phyloP scores from a whole-genome alignment of 1,140 invertebrate species.

The Lepidurus couesii region DNA sequence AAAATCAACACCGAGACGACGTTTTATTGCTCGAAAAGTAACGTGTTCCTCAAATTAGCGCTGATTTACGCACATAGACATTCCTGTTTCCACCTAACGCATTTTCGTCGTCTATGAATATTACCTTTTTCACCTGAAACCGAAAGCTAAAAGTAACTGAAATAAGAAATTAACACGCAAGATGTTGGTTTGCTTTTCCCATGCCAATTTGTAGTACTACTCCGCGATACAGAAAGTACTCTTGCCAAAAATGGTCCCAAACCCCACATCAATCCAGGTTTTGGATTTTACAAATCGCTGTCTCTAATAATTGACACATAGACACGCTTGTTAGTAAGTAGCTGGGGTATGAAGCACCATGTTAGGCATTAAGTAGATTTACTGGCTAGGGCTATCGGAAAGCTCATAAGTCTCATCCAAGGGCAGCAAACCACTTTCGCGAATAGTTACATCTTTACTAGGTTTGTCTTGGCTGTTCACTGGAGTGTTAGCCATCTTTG shows the following conservation, averaged over 20 bases:
- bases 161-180: too few species aligned
- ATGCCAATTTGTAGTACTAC: too few species aligned
- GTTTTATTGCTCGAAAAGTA: too few species aligned
- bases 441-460: slow-evolving; percentile 58
- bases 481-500: slow-evolving; percentile 72
- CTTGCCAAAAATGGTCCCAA: not conserved
- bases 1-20: too few species aligned
- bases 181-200: too few species aligned
- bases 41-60: too few species aligned
- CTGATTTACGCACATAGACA: too few species aligned
- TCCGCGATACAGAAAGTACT: too few species aligned
- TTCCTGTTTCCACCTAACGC: too few species aligned
- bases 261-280: not conserved
- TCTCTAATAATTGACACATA: not conserved
- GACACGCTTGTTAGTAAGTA: not conserved
- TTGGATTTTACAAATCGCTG: not conserved
- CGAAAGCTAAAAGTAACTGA: too few species aligned
- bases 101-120: too few species aligned
- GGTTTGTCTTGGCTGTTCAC: slow-evolving; percentile 70
- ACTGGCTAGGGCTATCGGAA: slow-evolving; percentile 30
- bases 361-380: slow-evolving; percentile 50
- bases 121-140: too few species aligned
- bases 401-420: slow-evolving; percentile 39
- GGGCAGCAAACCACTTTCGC: slow-evolving; percentile 43
- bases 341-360: slow-evolving; percentile 24